Evolutionary conservation across 2,113 vertebrate species (phyloP).

Genomic region (Ciconia stormi): DNA sequence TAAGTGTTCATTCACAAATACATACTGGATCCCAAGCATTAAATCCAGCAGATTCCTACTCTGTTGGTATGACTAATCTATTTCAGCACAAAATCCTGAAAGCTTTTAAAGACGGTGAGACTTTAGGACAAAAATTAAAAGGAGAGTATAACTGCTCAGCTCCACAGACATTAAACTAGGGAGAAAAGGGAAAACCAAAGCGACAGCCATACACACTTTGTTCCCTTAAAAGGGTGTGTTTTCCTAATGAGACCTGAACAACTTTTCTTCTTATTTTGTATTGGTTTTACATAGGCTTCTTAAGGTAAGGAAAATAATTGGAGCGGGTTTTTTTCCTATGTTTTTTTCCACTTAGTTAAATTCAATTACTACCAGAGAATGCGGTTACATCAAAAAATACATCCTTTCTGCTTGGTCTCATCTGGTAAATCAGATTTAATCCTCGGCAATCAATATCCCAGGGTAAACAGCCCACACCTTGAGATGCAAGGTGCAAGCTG

Average conservation of each 20-base stretch:
- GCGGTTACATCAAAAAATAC: background rate
- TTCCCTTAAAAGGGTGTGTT: background rate
- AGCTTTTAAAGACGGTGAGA: background rate
- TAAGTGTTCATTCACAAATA: background rate
- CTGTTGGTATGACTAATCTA: background rate
- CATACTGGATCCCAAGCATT: fast-evolving
- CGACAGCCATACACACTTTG: background rate
- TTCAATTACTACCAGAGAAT: background rate
- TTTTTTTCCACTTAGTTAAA: background rate
- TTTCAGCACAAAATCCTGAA: background rate
- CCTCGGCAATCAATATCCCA: background rate
- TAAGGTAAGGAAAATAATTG: background rate
- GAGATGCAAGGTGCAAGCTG: background rate
- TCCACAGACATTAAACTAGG: background rate
- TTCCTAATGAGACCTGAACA: background rate
- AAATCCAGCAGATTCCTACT: background rate
- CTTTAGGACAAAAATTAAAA: background rate
- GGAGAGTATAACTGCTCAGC: background rate
- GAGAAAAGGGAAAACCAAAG: background rate
- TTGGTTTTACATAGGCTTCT: background rate
- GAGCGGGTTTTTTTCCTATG: background rate
- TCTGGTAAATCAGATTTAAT: background rate
- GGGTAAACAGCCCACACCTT: background rate
- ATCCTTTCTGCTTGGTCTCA: background rate
- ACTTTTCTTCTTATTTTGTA: background rate